A percentile compares a stretch with the other conserved stretches of the same genome.
Conservation (phyloP, 2,888 invertebrate species). For the Spilarctia lutea region DNA sequence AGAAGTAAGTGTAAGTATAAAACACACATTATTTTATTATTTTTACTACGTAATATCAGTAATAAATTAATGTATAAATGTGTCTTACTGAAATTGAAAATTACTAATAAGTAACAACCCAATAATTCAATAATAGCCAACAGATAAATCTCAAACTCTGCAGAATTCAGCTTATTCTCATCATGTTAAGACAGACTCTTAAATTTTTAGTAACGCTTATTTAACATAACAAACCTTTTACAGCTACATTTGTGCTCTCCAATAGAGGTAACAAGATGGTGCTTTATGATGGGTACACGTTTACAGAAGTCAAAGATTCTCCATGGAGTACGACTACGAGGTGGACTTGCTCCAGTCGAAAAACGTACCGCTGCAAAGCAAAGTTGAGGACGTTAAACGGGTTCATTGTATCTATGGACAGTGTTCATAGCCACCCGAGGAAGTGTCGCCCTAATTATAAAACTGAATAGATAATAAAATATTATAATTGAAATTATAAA, state of each 20-base stretch:
- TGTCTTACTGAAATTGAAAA: too few species aligned
- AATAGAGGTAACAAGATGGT: conserved; percentile 31
- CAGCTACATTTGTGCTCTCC: conserved; percentile 24
- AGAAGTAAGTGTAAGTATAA: too few species aligned
- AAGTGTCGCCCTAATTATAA: conserved; percentile 1
- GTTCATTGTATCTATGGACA: neutral
- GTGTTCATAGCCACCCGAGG: neutral
- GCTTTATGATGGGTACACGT: conserved; percentile 17
- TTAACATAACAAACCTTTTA: neutral
- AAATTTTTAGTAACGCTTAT: too few species aligned
- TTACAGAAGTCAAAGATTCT: conserved; percentile 22
- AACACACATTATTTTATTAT: too few species aligned
- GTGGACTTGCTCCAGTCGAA: conserved; percentile 14
- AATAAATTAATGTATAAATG: too few species aligned
- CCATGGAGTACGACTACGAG: neutral
- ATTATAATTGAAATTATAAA: neutral
- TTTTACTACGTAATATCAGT: too few species aligned
- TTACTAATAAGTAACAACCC: too few species aligned
- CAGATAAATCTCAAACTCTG: too few species aligned
- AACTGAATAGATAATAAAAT: neutral
- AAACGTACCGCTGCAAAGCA: conserved; percentile 26
- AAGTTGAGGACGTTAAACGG: conserved; percentile 30
- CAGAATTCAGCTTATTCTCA: neutral
- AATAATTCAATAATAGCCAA: too few species aligned
- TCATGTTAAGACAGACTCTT: neutral